A percentile compares a stretch with the other conserved stretches of the same genome.
These are phyloP conservation scores for Nannoperca australis DNA, from an alignment of 2,797 vertebrate genomes.

Conservation along the genomic window DNA sequence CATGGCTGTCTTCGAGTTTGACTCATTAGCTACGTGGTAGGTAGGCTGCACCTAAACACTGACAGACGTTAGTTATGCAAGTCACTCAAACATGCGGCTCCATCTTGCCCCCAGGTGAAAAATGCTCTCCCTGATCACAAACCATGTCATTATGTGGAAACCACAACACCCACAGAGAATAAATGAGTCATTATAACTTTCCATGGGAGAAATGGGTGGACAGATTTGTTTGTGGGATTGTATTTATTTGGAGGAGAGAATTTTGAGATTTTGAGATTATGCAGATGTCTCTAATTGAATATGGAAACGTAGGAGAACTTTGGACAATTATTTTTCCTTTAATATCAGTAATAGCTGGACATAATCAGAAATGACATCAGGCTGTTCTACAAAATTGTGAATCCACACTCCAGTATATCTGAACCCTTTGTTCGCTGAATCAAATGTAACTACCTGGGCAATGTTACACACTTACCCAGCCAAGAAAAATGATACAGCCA, in stretches of 20 bases:
- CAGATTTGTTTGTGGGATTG: constrained; percentile 48
- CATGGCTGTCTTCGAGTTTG: constrained; percentile 52
- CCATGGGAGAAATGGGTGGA: constrained; percentile 50
- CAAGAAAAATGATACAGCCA: constrained; percentile 69
- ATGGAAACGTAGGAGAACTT: constrained; percentile 18
- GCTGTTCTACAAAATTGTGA: constrained; percentile 19
- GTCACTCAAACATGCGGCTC: constrained; percentile 48
- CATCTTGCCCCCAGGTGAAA: constrained; percentile 57
- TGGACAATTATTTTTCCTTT: constrained; percentile 19
- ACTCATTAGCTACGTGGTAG: constrained; percentile 65
- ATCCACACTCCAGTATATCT: constrained; percentile 30
- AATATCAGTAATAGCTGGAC: constrained; percentile 36
- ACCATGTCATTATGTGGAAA: constrained; percentile 70
- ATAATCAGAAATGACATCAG: constrained; percentile 45
- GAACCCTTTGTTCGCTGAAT: constrained; percentile 47
- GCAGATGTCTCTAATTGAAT: constrained; percentile 44
- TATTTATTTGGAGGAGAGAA: constrained; percentile 34
- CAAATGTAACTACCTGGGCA: constrained; percentile 69
- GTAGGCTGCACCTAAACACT: constrained; percentile 56
- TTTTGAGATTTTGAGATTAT: constrained; percentile 47
- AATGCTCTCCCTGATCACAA: constrained; percentile 63
- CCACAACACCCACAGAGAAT: constrained; percentile 53
- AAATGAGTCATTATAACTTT: constrained; percentile 68
- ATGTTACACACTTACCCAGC: constrained; percentile 58
- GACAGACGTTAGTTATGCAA: constrained; percentile 48